These are phyloP conservation scores for Eulemur rubriventer DNA, from an alignment of 2,797 vertebrate species.

Conservation along the genomic window DNA sequence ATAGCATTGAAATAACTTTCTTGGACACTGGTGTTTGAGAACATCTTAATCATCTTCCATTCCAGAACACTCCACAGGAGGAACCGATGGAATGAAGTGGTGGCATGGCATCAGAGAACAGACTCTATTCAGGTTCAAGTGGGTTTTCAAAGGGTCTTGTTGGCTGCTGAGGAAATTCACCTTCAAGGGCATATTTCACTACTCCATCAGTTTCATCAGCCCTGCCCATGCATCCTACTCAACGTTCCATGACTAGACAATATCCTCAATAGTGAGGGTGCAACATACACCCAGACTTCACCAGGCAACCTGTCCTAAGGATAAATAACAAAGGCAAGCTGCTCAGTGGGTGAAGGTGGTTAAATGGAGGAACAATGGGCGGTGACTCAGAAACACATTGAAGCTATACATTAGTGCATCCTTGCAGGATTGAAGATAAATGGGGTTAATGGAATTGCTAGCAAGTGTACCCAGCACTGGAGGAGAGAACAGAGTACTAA, in stretches of 20 bases:
- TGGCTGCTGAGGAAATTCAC: background rate
- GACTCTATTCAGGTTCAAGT: background rate
- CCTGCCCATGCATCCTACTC: accelerated
- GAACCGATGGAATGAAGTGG: background rate
- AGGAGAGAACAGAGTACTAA: background rate
- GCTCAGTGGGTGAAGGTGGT: background rate
- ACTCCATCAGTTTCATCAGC: background rate
- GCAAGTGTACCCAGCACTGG: background rate
- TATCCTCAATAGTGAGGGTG: background rate
- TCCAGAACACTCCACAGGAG: background rate
- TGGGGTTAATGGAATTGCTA: background rate
- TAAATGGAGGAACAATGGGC: background rate
- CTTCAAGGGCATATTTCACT: background rate
- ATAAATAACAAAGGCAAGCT: background rate
- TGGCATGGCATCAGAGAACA: background rate
- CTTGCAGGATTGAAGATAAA: background rate
- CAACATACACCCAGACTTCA: background rate
- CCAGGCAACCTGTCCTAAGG: background rate
- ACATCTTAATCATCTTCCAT: background rate
- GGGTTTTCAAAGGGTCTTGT: background rate
- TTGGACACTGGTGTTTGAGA: background rate
- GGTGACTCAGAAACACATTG: background rate
- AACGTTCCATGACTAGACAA: background rate
- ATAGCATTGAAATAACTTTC: background rate
- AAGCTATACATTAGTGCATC: background rate